These are phyloP conservation scores for Capitulum mitella DNA, from an alignment of 2,888 invertebrate species.

Conservation along the genomic window DNA sequence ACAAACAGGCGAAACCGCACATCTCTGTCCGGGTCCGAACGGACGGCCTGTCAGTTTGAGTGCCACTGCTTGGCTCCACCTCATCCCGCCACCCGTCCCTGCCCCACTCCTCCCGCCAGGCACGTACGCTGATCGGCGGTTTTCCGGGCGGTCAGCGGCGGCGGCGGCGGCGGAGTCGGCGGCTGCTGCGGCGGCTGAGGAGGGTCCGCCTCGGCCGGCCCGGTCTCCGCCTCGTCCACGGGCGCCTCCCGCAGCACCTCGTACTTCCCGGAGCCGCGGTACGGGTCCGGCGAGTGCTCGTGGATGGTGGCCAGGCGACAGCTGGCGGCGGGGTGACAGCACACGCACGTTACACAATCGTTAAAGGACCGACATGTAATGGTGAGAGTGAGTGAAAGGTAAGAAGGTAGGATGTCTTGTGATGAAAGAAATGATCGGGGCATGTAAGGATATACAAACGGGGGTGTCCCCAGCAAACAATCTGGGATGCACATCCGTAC, in stretches of 20 bases:
- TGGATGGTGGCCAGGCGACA: slow-evolving; percentile 17
- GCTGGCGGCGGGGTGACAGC: slow-evolving; percentile 51
- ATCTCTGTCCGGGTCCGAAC: no score
- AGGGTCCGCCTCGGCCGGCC: neutral
- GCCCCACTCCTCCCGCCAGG: neutral
- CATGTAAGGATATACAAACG: no score
- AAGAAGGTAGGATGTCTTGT: no score
- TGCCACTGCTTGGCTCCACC: no score
- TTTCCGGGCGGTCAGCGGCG: slow-evolving; percentile 35
- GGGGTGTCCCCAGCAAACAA: no score
- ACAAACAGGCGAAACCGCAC: no score
- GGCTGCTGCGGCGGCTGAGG: neutral
- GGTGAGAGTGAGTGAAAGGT: no score
- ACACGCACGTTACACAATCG: no score
- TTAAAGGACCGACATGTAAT: no score
- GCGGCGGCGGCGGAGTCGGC: slow-evolving; percentile 6
- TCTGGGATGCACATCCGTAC: no score
- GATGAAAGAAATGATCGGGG: no score
- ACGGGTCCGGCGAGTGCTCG: slow-evolving; percentile 30
- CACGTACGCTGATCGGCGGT: slow-evolving; percentile 43
- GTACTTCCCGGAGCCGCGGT: slow-evolving; percentile 47
- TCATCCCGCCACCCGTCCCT: neutral
- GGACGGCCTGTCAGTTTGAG: no score
- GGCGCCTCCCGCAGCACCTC: slow-evolving; percentile 53
- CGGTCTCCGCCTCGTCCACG: slow-evolving; percentile 46